These are phyloP conservation scores for Notoglanidium macrostoma DNA, from an alignment of 2,797 vertebrate genomes.

Conservation along the genomic window DNA sequence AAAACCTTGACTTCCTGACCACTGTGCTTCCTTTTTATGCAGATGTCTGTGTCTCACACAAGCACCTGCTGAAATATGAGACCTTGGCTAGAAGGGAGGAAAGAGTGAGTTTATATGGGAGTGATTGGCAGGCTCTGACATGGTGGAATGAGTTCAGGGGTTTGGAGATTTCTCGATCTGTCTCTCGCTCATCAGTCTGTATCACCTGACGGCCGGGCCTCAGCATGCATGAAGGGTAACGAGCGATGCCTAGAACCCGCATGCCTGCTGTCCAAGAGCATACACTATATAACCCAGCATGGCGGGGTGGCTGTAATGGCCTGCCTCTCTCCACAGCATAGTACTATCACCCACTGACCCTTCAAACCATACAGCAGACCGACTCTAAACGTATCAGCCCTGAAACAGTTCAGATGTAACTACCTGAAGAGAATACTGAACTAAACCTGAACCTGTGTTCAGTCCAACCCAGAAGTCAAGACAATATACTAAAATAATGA, in stretches of 20 bases:
- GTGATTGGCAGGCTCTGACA: constrained; percentile 50
- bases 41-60: constrained; percentile 19
- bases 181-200: constrained; percentile 55
- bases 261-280: neutral
- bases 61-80: constrained; percentile 29
- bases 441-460: neutral
- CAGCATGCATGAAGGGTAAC: constrained; percentile 39
- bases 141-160: constrained; percentile 50
- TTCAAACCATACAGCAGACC: neutral
- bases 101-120: constrained; percentile 30
- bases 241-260: neutral
- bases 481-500: neutral
- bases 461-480: neutral
- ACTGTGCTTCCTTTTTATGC: neutral
- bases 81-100: neutral
- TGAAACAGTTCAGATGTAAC: neutral
- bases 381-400: neutral
- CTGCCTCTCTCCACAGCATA: neutral
- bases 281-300: neutral
- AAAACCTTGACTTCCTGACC: constrained; percentile 7
- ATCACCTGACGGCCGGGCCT: constrained; percentile 50
- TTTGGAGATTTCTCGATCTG: constrained; percentile 50
- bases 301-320: neutral
- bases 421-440: neutral
- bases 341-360: constrained; percentile 17